phyloP scores from a whole-genome alignment of 1,140 invertebrate genomes.

The Drosophila nebulosa region DNA sequence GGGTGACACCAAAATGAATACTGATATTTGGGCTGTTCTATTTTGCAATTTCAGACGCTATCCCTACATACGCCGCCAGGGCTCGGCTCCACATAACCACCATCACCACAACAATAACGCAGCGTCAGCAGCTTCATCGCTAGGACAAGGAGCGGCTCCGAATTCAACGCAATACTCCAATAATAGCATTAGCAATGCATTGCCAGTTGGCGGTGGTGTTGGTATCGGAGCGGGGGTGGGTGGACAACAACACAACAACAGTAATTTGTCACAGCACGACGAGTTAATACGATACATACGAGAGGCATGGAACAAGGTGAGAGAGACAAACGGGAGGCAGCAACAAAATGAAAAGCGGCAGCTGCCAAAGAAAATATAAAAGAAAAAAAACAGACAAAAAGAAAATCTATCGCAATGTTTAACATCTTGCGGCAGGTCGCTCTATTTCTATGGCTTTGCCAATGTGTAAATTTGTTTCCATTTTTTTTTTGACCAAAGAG shows the following conservation, averaged over 20 bases:
- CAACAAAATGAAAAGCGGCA: neutral
- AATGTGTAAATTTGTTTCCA: neutral
- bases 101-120: constrained; percentile 59
- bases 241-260: constrained; percentile 32
- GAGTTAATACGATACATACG: constrained; percentile 77
- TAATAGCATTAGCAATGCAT: constrained; percentile 58
- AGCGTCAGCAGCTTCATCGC: constrained; percentile 35
- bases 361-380: neutral
- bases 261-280: constrained; percentile 72
- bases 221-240: constrained; percentile 8
- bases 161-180: constrained; percentile 59
- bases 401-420: constrained; percentile 7
- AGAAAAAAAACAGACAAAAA: neutral
- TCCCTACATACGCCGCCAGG: constrained; percentile 68
- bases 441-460: neutral
- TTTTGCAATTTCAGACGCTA: constrained; percentile 64
- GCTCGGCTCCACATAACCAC: constrained; percentile 57
- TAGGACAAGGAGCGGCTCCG: constrained; percentile 38
- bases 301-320: constrained; percentile 78
- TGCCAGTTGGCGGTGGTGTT: constrained; percentile 6
- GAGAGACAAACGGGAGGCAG: neutral
- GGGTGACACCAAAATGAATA: constrained; percentile 19
- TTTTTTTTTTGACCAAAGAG: too few species aligned
- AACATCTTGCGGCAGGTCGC: constrained; percentile 31
- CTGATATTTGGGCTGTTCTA: constrained; percentile 12